Conservation (phyloP, 2,113 vertebrate genomes). For the Pipra filicauda region DNA sequence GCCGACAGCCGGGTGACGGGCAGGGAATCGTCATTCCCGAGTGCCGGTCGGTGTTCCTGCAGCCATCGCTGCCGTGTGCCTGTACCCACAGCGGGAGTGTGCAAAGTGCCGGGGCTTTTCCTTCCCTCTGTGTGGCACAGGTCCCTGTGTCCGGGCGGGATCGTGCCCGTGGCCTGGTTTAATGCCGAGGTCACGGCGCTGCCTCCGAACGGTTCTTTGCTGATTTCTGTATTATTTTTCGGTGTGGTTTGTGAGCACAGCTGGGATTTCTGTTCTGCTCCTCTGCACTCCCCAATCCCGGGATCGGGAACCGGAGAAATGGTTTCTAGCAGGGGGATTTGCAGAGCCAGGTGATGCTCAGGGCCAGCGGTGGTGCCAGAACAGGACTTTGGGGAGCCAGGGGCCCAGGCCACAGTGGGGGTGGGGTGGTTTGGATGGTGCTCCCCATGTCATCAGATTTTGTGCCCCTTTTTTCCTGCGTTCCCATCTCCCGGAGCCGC, state of each 20-base stretch:
- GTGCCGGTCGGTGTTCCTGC: neutral
- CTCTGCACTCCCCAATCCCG: neutral
- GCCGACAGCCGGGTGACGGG: neutral
- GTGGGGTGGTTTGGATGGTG: neutral
- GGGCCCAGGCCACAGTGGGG: neutral
- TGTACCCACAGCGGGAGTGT: neutral
- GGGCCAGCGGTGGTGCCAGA: rapidly evolving
- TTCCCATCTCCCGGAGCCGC: neutral
- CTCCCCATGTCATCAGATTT: neutral
- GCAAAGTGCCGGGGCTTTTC: neutral
- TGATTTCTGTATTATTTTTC: neutral
- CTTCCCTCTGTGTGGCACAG: neutral
- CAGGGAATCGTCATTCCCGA: neutral
- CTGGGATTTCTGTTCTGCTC: conserved; percentile 31
- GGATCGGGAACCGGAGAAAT: neutral
- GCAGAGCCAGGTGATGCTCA: neutral
- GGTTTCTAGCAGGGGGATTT: neutral
- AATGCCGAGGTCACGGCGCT: neutral
- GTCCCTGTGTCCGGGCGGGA: neutral
- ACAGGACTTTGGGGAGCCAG: neutral
- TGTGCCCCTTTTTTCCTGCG: neutral
- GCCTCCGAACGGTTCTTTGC: neutral
- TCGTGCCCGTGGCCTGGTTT: conserved; percentile 38
- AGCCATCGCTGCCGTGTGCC: neutral
- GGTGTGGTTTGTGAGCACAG: neutral